phyloP scores from a whole-genome alignment of 2,888 invertebrate genomes.

The Megastigmus dorsalis region DNA sequence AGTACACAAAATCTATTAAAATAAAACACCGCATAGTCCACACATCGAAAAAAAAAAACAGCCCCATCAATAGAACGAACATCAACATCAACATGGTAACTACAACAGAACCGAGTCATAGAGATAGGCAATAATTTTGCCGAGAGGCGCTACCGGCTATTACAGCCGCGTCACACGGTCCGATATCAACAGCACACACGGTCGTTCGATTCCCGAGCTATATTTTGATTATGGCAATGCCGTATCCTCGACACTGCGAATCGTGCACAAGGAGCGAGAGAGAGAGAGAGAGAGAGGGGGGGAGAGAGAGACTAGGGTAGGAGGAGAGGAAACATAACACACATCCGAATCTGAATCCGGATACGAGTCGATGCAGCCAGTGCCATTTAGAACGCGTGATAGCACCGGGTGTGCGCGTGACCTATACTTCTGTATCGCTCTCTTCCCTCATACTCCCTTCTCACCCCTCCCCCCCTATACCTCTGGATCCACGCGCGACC shows the following conservation, averaged over 20 bases:
- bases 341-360: slow-evolving; percentile 50
- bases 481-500: too few relatives aligned
- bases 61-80: too few relatives aligned
- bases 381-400: slow-evolving; percentile 54
- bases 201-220: slow-evolving; percentile 32
- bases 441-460: neutral
- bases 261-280: neutral
- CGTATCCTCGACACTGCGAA: too few relatives aligned
- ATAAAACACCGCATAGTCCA: too few relatives aligned
- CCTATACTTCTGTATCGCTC: slow-evolving; percentile 39
- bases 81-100: too few relatives aligned
- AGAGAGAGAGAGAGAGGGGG: slow-evolving; percentile 1
- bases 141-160: slow-evolving; percentile 26
- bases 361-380: slow-evolving; percentile 35
- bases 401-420: slow-evolving; percentile 52
- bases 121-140: slow-evolving; percentile 34
- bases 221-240: slow-evolving; percentile 46
- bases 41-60: too few relatives aligned
- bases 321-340: slow-evolving; percentile 39
- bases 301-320: neutral
- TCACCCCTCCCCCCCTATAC: neutral
- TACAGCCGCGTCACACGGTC: slow-evolving; percentile 12
- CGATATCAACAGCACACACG: slow-evolving; percentile 22
- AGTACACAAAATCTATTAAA: too few relatives aligned
- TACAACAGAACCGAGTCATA: too few relatives aligned